A percentile compares a stretch with the other conserved stretches of the same genome.
These are phyloP conservation scores for Cotesia vestalis DNA, from an alignment of 1,140 invertebrate species.

Conservation along the genomic window DNA sequence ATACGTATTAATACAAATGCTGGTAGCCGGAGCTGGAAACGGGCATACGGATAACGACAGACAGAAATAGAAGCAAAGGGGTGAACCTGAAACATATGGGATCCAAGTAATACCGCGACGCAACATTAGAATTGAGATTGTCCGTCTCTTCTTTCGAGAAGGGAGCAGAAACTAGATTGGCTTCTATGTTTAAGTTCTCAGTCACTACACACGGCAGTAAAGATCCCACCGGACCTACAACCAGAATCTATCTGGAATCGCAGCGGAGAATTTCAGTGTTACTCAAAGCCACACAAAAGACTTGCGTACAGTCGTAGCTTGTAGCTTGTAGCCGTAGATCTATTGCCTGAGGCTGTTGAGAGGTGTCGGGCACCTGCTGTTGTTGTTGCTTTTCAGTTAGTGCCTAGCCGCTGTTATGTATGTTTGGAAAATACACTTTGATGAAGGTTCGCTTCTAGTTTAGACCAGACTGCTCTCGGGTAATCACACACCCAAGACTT, in stretches of 20 bases:
- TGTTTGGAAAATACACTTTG: constrained; percentile 36
- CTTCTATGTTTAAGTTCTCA: neutral
- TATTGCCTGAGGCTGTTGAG: constrained; percentile 25
- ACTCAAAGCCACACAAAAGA: constrained; percentile 18
- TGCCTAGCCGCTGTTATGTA: constrained; percentile 8
- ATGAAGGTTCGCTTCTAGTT: constrained; percentile 36
- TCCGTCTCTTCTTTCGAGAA: neutral
- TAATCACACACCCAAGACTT: constrained; percentile 12
- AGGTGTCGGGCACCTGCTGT: constrained; percentile 37
- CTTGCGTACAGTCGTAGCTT: too few relatives aligned
- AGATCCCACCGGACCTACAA: neutral
- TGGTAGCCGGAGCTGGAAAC: neutral
- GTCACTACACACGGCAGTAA: neutral
- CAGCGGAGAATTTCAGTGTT: neutral
- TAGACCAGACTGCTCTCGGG: constrained; percentile 23
- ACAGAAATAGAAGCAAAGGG: constrained; percentile 25
- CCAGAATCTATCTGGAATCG: neutral
- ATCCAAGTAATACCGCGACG: constrained; percentile 34
- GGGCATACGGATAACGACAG: constrained; percentile 12
- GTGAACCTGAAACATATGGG: constrained; percentile 35
- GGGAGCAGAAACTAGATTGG: neutral
- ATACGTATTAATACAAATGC: neutral
- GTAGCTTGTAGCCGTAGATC: constrained; percentile 10
- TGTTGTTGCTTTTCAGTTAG: constrained; percentile 18
- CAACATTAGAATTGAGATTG: constrained; percentile 24